Evolutionary conservation across 2,797 vertebrate species (phyloP), one percentile per base, ranked within the genome.

Genomic region (Limosa lapponica): DNA sequence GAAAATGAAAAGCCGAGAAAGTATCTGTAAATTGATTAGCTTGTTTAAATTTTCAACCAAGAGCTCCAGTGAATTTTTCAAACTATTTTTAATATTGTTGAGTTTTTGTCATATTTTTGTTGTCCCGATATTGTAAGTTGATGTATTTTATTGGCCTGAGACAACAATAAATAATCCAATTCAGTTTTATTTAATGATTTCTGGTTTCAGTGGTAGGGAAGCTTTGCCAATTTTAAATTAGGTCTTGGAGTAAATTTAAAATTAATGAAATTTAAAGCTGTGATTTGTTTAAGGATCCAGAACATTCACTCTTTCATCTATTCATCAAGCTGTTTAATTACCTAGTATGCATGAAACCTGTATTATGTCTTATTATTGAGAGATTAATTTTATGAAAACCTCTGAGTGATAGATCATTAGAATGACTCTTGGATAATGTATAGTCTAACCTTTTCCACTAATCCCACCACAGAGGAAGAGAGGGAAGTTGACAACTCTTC

Each of bases 261-360:
- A 97, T 93, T 95, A 95, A 97, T 96, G 96, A 96, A 95, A 96
- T 96, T 95, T 95, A 96, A 96, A 97, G 83, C 94, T 95, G 83
- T 90, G 89, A 96, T 92, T 95, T 97, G 92, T 96, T 97, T 95
- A 96, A 96, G 87, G 87, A 96, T 96, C 89, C 94, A 96, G 94
- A 95, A 94, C 81, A 39, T 91, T 94, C 91, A 87, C 83, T 97
- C 92, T 95, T 95, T 96, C 94, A 96, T 97, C 96, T 97, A 89
- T 93, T 95, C 93, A 93, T 94, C 93, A 96, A 96, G 79, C 89
- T 94, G 87, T 96, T 95, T 95, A 94, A 95, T 97, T 97, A 96
- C 89, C 77, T 78, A 72, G 65, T 83, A 94, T 89, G 78, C 93
- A 86, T 96, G 85, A 94, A 96, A 95, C 94, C 91, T 96, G 96